These are phyloP conservation scores for Taenioides sp. DNA, from an alignment of 2,797 vertebrate genomes.

Conservation along the genomic window DNA sequence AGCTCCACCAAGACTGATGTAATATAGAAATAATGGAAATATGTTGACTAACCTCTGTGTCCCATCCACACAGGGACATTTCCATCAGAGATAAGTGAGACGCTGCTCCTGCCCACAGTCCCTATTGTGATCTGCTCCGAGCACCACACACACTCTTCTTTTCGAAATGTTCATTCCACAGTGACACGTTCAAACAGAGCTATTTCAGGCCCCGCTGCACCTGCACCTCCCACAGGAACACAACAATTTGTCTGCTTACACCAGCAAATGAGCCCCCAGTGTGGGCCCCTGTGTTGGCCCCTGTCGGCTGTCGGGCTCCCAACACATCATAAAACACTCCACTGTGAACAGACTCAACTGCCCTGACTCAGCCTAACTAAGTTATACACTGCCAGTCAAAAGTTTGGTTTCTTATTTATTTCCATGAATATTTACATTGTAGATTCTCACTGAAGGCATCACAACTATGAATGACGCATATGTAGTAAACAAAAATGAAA, in stretches of 20 bases:
- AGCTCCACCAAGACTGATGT: no score
- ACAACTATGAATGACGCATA: no score
- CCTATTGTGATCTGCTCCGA: no score
- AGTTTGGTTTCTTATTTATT: no score
- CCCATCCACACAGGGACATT: not conserved
- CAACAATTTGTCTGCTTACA: constrained; percentile 79
- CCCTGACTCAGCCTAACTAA: no score
- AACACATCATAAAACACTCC: no score
- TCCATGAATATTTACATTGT: no score
- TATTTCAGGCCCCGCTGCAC: constrained; percentile 78
- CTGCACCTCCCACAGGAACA: constrained; percentile 77
- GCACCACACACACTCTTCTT: constrained; percentile 7
- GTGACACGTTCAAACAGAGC: constrained; percentile 82
- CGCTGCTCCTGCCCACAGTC: constrained; percentile 5
- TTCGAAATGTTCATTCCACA: constrained; percentile 70
- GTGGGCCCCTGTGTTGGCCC: constrained; percentile 17
- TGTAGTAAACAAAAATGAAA: no score
- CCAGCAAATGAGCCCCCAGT: constrained; percentile 67
- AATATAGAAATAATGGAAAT: no score
- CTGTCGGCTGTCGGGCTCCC: not conserved
- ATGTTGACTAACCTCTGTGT: not conserved
- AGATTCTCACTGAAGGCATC: no score
- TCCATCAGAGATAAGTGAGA: constrained; percentile 30
- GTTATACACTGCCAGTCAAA: no score
- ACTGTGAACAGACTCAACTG: no score